phyloP scores from a whole-genome alignment of 2,113 vertebrate species.

The Lates calcarifer region DNA sequence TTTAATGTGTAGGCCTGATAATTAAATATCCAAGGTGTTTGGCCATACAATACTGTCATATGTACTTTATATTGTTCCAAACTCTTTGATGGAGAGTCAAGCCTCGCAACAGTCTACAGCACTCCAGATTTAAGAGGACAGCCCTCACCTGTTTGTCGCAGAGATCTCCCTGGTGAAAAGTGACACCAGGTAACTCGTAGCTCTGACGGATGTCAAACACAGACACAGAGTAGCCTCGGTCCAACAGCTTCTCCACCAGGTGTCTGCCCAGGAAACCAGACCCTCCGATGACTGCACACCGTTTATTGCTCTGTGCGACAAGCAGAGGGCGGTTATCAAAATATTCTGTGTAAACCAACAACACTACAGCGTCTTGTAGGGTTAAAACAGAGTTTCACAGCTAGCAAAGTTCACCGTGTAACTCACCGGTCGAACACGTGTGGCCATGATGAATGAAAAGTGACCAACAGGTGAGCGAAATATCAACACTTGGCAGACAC shows the following conservation, averaged over 20 bases:
- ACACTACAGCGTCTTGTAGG: background rate
- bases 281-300: slow-evolving; percentile 92
- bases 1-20: too few species aligned
- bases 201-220: slow-evolving; percentile 93
- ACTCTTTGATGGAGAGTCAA: background rate
- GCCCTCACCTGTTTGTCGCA: slow-evolving; percentile 89
- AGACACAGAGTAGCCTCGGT: slow-evolving; percentile 88
- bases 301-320: slow-evolving; percentile 84
- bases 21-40: too few species aligned
- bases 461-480: background rate
- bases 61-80: too few species aligned
- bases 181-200: slow-evolving; percentile 85
- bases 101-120: background rate
- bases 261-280: slow-evolving; percentile 94
- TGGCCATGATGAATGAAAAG: slow-evolving; percentile 73
- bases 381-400: fast-evolving
- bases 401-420: background rate
- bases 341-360: background rate
- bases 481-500: background rate
- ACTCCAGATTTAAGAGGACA: background rate
- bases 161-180: slow-evolving; percentile 93
- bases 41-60: too few species aligned
- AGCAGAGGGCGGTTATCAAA: fast-evolving
- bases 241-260: slow-evolving; percentile 92
- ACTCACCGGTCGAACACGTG: slow-evolving; percentile 85